Evolutionary conservation across 1,140 invertebrate genomes (phyloP).

Genomic region (Caerostris darwini): DNA sequence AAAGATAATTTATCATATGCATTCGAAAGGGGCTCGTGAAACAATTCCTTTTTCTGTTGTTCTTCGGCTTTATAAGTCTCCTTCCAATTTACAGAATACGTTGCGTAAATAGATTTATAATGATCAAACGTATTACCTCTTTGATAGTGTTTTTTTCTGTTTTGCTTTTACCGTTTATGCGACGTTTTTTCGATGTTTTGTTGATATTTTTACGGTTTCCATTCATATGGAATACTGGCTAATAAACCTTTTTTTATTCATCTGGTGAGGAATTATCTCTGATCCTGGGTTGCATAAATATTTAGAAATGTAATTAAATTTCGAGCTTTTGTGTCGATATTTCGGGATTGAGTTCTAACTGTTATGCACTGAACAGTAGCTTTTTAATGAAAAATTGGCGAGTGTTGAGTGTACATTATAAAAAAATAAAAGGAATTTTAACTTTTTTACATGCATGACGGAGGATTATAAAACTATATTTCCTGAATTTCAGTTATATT

Average conservation of each 20-base stretch:
- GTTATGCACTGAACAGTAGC: too few relatives aligned
- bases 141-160: background rate
- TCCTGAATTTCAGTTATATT: too few relatives aligned
- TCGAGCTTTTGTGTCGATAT: background rate
- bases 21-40: background rate
- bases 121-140: constrained; percentile 25
- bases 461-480: too few relatives aligned
- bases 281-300: background rate
- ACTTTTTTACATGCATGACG: too few relatives aligned
- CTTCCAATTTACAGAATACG: constrained; percentile 15
- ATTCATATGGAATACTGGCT: background rate
- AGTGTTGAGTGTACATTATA: too few relatives aligned
- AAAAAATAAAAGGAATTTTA: too few relatives aligned
- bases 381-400: too few relatives aligned
- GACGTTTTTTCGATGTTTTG: background rate
- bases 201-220: background rate
- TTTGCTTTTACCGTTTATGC: background rate
- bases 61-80: background rate
- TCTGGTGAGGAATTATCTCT: background rate
- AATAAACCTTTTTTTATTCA: constrained; percentile 11
- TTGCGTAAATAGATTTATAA: constrained; percentile 60
- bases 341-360: too few relatives aligned
- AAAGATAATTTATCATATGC: constrained; percentile 43
- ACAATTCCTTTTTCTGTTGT: background rate
- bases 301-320: constrained; percentile 44